Percentiles rank a stretch among this genome's conserved stretches.
phyloP scores from a whole-genome alignment of 2,113 vertebrate genomes.

The Petroica traversi region DNA sequence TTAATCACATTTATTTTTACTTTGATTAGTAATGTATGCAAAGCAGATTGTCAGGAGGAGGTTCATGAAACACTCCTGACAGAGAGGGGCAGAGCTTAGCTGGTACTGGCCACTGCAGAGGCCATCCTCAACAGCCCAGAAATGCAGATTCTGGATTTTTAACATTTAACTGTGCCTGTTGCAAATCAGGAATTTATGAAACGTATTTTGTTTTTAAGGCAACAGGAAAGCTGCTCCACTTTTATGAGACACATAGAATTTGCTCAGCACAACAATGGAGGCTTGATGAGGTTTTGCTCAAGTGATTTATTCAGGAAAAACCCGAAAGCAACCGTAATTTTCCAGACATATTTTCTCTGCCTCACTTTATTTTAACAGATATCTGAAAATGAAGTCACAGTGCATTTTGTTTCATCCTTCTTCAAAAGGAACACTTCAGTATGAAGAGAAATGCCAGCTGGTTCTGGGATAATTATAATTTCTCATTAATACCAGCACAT shows the following conservation, averaged over 20 bases:
- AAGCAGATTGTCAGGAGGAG: neutral
- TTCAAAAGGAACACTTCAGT: slow-evolving; percentile 35
- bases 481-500: slow-evolving; percentile 30
- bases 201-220: neutral
- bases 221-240: neutral
- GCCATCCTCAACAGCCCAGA: neutral
- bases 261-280: neutral
- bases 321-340: neutral
- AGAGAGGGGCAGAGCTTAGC: neutral
- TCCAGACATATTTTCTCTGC: neutral
- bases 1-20: neutral
- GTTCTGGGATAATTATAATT: slow-evolving; percentile 45
- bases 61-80: neutral
- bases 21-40: neutral
- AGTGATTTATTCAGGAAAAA: neutral
- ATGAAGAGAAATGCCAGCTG: slow-evolving; percentile 39
- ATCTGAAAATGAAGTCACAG: neutral
- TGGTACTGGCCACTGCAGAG: neutral
- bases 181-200: neutral
- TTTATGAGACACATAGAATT: neutral
- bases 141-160: neutral
- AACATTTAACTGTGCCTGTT: neutral
- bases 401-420: slow-evolving; percentile 26
- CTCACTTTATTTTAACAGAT: neutral
- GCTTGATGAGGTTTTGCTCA: neutral